phyloP scores from a whole-genome alignment of 2,113 vertebrate species.

The Sitta europaea region DNA sequence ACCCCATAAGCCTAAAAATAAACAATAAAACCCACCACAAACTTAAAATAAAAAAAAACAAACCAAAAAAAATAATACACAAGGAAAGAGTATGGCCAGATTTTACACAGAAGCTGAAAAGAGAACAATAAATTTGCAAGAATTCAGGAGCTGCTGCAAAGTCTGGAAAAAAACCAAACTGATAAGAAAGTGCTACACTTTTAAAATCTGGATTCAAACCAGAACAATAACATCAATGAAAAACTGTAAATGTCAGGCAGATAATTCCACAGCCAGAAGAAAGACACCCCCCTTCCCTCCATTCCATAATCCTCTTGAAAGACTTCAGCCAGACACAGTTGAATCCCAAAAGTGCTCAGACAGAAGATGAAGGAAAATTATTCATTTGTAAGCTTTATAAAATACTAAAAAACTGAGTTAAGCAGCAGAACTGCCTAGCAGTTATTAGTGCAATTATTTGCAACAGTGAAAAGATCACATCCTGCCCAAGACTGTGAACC shows the following conservation, averaged over 20 bases:
- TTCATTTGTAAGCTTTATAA: not conserved
- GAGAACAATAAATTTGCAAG: not conserved
- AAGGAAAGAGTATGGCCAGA: not conserved
- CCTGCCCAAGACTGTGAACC: not conserved
- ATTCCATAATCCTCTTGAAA: conserved; percentile 4
- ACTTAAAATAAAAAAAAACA: not conserved
- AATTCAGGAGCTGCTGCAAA: not conserved
- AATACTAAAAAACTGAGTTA: not conserved
- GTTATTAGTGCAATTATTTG: not conserved
- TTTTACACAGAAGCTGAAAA: not conserved
- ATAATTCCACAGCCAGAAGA: not conserved
- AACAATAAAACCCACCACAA: not conserved
- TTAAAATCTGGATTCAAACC: conserved; percentile 4
- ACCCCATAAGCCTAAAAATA: not conserved
- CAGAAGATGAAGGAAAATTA: conserved; percentile 30
- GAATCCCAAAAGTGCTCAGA: not conserved
- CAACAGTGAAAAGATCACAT: not conserved
- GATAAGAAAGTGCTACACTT: not conserved
- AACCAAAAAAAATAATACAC: not conserved
- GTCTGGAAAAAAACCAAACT: not conserved
- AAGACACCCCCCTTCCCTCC: not conserved
- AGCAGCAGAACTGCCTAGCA: not conserved
- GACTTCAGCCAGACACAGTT: not conserved
- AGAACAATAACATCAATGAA: not conserved
- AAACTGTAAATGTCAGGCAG: conserved; percentile 22